These are phyloP conservation scores for Drosophila flavopinicola DNA, from an alignment of 2,888 invertebrate genomes.

Conservation along the genomic window DNA sequence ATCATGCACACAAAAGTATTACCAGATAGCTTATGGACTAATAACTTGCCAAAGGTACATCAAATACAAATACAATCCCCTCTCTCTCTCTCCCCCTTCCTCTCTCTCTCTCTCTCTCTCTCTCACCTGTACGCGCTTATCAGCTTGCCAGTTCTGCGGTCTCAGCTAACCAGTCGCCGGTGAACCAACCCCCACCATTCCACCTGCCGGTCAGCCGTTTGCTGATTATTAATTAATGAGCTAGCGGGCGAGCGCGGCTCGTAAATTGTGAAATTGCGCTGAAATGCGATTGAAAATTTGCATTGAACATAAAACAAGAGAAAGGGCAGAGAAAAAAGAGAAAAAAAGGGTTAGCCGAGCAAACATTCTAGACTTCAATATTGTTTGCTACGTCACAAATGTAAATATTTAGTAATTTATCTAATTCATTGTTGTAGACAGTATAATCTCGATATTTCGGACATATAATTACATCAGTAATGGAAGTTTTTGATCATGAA, in stretches of 20 bases:
- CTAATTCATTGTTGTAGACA: no score
- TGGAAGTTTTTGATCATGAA: no score
- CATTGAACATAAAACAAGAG: slow-evolving; percentile 12
- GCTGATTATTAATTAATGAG: slow-evolving; percentile 69
- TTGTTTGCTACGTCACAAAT: neutral
- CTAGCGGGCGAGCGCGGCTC: slow-evolving; percentile 10
- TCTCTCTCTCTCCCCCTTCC: neutral
- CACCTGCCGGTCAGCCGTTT: slow-evolving; percentile 10
- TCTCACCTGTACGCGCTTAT: slow-evolving; percentile 13
- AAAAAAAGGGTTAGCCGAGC: neutral
- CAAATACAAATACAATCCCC: slow-evolving; percentile 22
- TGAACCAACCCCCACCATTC: neutral
- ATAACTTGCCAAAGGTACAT: slow-evolving; percentile 68
- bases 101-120: neutral
- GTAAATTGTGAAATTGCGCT: slow-evolving; percentile 37
- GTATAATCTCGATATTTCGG: no score
- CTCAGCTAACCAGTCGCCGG: neutral
- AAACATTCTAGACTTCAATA: neutral
- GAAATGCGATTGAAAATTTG: slow-evolving; percentile 28
- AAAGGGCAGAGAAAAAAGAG: neutral
- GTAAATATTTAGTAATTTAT: neutral
- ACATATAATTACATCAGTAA: no score
- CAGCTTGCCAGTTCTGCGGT: slow-evolving; percentile 10
- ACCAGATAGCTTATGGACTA: slow-evolving; percentile 69
- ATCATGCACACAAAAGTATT: slow-evolving; percentile 54